Evolutionary conservation across 92 coral and sea anemone species (phyloP).

Genomic region (Phenganax marumi): DNA sequence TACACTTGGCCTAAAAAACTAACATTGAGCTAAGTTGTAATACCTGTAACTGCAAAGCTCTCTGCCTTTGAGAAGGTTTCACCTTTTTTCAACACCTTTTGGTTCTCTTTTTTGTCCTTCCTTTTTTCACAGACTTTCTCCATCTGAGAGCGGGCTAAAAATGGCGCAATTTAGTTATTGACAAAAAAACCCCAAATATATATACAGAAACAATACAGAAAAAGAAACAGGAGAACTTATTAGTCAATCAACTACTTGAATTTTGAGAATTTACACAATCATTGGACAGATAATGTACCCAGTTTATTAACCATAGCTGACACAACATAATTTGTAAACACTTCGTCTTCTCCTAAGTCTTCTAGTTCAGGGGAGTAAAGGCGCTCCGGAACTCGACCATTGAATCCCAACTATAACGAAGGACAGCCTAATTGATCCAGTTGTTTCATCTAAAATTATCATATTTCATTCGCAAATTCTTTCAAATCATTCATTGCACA

Average conservation of each 20-base stretch:
- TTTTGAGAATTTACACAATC: too few species aligned
- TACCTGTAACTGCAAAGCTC: too few species aligned
- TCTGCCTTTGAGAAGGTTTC: neutral
- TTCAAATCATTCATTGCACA: too few species aligned
- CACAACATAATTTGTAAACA: constrained; percentile 47
- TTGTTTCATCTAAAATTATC: constrained; percentile 7
- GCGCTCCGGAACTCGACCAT: constrained; percentile 32
- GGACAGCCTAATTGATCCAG: constrained; percentile 33
- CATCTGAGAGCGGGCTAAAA: constrained; percentile 19
- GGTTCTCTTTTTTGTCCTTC: neutral
- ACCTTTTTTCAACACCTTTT: neutral
- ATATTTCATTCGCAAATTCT: neutral
- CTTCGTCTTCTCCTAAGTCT: constrained; percentile 45
- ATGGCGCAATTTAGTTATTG: neutral
- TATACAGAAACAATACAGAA: too few species aligned
- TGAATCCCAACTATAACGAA: constrained; percentile 51
- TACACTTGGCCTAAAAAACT: too few species aligned
- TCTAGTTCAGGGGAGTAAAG: constrained; percentile 26
- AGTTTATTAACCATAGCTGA: constrained; percentile 49
- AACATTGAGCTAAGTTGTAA: too few species aligned
- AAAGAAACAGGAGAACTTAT: too few species aligned
- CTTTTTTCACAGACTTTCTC: neutral
- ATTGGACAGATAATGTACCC: constrained; percentile 25
- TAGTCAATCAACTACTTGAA: too few species aligned
- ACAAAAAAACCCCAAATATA: too few species aligned